Base-by-base conservation (phyloP, 1,140 invertebrate species). In the Leptestheria dahalacensis region DNA sequence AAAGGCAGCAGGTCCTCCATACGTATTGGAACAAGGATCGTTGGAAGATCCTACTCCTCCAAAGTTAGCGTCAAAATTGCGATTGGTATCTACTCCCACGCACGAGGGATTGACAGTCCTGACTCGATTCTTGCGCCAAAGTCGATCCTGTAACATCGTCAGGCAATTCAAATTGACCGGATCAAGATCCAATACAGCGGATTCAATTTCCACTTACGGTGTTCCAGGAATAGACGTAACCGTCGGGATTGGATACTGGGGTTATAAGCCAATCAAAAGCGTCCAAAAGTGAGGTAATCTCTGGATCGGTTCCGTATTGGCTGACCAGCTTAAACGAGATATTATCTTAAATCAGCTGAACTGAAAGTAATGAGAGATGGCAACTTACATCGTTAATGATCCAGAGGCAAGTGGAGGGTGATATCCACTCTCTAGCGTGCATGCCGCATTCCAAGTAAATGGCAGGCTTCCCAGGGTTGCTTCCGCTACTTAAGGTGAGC, bases 371-470 rank as follows among this genome's bases (percentile, higher is more conserved):
- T 48, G 20, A 15, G 1, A n/a, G 23, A 1, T 12, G 28, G 12
- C 21, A 26, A 2, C 2, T 84, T 51, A 94, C 71, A 68, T 89
- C 82, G 65, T 85, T 84, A 25, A 91, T 78, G 20, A 93, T 82
- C 68, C 81, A 92, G 20, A 88, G 82, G 11, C 86, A 84, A 0
- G 86, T 84, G 0, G 91, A 87, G 2, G 88, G 84, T 49, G 87
- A 82, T 59, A 95, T 90, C 91, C 91, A 95, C 75, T 95, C 91
- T 46, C 91, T 72, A 0, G 89, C 90, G 67, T 95, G 91, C 66
- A 92, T 89, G 12, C 88, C 89, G 70, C 78, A 65, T 29, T 68
- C 67, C 20, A 68, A 60, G 52, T 67, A 65, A 51, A 68, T 55
- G n/a, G 61, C 61, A 10, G 64, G 59, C 29, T 65, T 65, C 28